Base-by-base conservation (phyloP, 2,888 invertebrate species). In the Trachelus stipa region DNA sequence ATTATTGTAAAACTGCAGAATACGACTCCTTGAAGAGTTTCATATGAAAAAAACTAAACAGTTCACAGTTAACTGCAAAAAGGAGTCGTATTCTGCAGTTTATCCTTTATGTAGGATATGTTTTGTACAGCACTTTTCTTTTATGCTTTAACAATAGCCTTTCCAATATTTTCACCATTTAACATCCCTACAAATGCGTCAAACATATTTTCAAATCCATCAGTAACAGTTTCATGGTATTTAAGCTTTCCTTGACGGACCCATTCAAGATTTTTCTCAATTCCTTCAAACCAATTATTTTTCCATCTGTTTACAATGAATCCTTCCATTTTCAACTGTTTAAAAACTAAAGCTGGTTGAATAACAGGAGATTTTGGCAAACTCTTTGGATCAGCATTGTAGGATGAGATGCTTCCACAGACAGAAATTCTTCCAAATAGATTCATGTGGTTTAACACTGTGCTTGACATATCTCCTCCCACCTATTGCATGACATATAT, bases 181-280 rank as follows among this genome's bases (percentile, higher is more conserved):
- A 94, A 90, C 88, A 96, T 93, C 23, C 94, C 94, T 77, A 94
- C 92, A 80, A 96, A 94, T 68, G 96, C 95, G 74, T 94, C 92
- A 2, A 95, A 94, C 93, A 95, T 94, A 84, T 95, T 95, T 82
- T 95, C 95, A 90, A 96, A 96, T 3, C 96, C 96, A 80, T 95
- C 91, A 3, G 95, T 95, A 2, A 95, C 88, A 73, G 95, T 95
- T 90, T 96, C 96, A 81, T 92, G 92, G 87, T 94, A 94, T 86
- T 94, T 94, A 15, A 96, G 85, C 91, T 95, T 96, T 69, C 95
- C 96, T 92, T 95, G 94, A 74, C 92, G 91, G 79, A 96, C 91
- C 95, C 94, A 95, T 79, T 93, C 89, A n/a, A 93, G 85, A 90
- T 96, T 95, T 83, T 94, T 93, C 37, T 92, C 87, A 37, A 95